Percentiles rank a stretch among this genome's conserved stretches.
These are phyloP conservation scores for Drosophila fuyamai DNA, from an alignment of 1,140 invertebrate species.

Conservation along the genomic window DNA sequence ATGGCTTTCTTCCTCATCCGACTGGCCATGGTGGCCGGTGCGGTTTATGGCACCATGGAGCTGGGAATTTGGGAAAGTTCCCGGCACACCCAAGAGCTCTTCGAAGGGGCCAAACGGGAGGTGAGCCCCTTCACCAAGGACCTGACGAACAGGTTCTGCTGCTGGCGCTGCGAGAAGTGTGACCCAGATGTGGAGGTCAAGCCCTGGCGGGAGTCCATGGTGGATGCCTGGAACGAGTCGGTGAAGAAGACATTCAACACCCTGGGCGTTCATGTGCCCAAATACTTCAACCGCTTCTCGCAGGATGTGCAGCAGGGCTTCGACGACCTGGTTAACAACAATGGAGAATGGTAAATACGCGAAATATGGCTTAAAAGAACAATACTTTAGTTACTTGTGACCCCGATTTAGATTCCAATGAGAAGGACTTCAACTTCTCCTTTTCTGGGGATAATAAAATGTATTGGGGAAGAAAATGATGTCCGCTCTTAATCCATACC, in stretches of 20 bases:
- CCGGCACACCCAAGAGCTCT: conserved; percentile 1
- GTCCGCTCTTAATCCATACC: too few species aligned
- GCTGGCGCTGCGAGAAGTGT: conserved; percentile 13
- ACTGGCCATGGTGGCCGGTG: conserved; percentile 31
- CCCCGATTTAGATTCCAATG: too few species aligned
- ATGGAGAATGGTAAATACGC: neutral
- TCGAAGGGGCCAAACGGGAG: conserved; percentile 11
- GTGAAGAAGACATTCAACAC: conserved; percentile 22
- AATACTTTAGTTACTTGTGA: too few species aligned
- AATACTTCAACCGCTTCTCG: conserved; percentile 12
- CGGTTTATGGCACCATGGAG: conserved; percentile 14
- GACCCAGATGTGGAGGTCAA: neutral
- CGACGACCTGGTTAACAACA: neutral
- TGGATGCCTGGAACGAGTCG: conserved; percentile 46
- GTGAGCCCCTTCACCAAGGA: conserved; percentile 6
- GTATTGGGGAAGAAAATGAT: too few species aligned
- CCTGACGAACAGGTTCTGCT: conserved; percentile 22
- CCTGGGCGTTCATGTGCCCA: conserved; percentile 7
- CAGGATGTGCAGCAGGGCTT: conserved; percentile 17
- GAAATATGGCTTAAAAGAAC: neutral
- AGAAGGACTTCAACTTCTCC: too few species aligned
- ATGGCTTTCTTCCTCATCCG: conserved; percentile 31
- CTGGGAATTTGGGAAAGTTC: conserved; percentile 31
- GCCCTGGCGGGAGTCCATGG: conserved; percentile 32
- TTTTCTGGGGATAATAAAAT: too few species aligned